Percentiles rank a stretch among this genome's conserved stretches.
These are phyloP conservation scores for Sceloporus undulatus DNA, from an alignment of 2,113 vertebrate genomes.

Conservation along the genomic window DNA sequence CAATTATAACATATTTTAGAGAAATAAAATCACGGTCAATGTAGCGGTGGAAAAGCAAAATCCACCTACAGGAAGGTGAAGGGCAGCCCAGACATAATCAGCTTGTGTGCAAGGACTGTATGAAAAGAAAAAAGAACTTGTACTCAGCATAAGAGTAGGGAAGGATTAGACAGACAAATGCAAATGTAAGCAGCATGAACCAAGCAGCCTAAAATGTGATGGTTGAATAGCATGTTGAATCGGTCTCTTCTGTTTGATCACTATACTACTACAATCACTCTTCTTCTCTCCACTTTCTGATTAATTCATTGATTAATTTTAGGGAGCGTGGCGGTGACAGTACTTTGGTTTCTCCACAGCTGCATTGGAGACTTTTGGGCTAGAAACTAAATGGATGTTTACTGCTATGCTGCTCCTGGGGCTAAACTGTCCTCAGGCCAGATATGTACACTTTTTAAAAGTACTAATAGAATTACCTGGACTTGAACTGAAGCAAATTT, in stretches of 20 bases:
- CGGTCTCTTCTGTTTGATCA: not conserved
- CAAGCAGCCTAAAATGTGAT: conserved; percentile 5
- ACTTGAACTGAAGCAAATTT: not conserved
- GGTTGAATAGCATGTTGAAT: not conserved
- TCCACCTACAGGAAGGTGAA: not conserved
- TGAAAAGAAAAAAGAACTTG: not conserved
- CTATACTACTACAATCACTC: not conserved
- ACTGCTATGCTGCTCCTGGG: not conserved
- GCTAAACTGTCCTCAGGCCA: not conserved
- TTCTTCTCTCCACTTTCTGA: not conserved
- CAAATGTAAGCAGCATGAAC: not conserved
- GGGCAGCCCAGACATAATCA: not conserved
- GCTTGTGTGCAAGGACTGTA: not conserved
- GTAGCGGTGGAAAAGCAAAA: not conserved
- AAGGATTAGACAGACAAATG: not conserved
- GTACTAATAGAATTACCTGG: not conserved
- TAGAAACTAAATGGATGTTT: not conserved
- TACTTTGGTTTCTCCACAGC: not conserved
- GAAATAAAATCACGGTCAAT: not conserved
- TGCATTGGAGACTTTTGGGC: not conserved
- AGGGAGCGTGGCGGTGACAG: not conserved
- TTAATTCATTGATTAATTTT: not conserved
- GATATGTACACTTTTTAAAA: not conserved
- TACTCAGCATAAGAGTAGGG: not conserved
- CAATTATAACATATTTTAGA: conserved; percentile 9